A percentile compares a stretch with the other conserved stretches of the same genome.
Evolutionary conservation across 2,888 invertebrate genomes (phyloP).

Genomic region (Crioceris asparagi): DNA sequence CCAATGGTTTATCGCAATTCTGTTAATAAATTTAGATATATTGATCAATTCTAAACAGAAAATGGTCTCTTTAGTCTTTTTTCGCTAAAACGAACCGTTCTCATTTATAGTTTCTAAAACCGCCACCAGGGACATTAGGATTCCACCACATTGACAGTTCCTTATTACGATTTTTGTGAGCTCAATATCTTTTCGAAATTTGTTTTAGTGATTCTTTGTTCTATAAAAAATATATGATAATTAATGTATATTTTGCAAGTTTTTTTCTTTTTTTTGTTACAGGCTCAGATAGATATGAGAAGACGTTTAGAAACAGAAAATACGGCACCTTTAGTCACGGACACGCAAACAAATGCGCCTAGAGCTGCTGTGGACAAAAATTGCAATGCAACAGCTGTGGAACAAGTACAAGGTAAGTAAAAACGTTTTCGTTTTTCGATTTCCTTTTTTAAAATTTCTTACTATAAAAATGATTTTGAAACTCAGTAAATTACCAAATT

Average conservation of each 20-base stretch:
- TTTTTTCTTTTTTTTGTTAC: conserved; percentile 12
- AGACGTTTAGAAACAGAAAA: conserved; percentile 52
- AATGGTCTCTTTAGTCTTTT: no score
- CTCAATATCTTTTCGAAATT: no score
- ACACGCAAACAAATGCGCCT: conserved; percentile 44
- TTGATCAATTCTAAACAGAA: no score
- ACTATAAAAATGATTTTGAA: neutral
- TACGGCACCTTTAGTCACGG: conserved; percentile 49
- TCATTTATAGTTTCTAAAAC: no score
- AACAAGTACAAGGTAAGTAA: conserved; percentile 21
- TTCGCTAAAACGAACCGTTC: no score
- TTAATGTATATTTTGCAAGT: neutral
- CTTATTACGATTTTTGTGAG: no score
- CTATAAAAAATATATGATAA: no score
- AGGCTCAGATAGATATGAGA: conserved; percentile 45
- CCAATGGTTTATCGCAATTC: no score
- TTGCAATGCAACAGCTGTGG: conserved; percentile 53
- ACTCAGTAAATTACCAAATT: neutral
- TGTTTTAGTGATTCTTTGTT: no score
- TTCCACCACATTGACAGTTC: no score
- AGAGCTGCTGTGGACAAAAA: conserved; percentile 49
- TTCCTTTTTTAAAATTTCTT: neutral
- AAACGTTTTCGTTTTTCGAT: neutral
- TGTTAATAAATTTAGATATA: no score
- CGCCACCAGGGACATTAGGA: no score